Percentiles rank a stretch among this genome's conserved stretches.
Evolutionary conservation across 2,113 vertebrate species (phyloP).

Genomic region (Pseudopipra pipra): DNA sequence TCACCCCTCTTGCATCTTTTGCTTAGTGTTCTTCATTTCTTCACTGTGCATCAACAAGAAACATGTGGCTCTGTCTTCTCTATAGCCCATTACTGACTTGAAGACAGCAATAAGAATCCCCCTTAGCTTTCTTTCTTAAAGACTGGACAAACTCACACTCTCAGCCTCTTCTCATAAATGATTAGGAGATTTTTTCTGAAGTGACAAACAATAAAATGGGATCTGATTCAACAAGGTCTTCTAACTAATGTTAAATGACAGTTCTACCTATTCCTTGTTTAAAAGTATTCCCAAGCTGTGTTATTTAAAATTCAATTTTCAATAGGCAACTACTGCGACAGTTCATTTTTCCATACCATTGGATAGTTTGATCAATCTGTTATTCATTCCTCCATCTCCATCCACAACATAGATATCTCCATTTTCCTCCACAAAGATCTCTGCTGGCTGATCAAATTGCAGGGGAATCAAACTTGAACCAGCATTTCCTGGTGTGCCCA

Average conservation of each 20-base stretch:
- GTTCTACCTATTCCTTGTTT: not conserved
- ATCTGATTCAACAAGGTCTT: not conserved
- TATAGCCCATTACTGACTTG: not conserved
- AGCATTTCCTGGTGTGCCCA: constrained; percentile 87
- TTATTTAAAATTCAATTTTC: not conserved
- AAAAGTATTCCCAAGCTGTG: not conserved
- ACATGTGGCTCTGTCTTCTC: fast-evolving
- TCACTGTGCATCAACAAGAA: not conserved
- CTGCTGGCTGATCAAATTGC: constrained; percentile 94
- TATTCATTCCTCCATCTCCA: constrained; percentile 96
- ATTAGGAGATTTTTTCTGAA: not conserved
- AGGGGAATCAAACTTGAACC: constrained; percentile 85
- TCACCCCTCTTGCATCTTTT: not conserved
- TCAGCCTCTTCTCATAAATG: not conserved
- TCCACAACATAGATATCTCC: constrained; percentile 94
- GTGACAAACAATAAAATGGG: not conserved
- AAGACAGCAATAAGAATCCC: not conserved
- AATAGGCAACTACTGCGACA: not conserved
- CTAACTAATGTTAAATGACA: not conserved
- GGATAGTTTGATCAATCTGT: constrained; percentile 89
- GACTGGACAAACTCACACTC: not conserved
- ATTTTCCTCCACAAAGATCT: constrained; percentile 84
- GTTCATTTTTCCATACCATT: constrained; percentile 52
- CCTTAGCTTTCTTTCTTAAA: not conserved
- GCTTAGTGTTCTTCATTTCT: not conserved